Conservation (phyloP, 2,888 invertebrate species). For the Tortrix viridana region DNA sequence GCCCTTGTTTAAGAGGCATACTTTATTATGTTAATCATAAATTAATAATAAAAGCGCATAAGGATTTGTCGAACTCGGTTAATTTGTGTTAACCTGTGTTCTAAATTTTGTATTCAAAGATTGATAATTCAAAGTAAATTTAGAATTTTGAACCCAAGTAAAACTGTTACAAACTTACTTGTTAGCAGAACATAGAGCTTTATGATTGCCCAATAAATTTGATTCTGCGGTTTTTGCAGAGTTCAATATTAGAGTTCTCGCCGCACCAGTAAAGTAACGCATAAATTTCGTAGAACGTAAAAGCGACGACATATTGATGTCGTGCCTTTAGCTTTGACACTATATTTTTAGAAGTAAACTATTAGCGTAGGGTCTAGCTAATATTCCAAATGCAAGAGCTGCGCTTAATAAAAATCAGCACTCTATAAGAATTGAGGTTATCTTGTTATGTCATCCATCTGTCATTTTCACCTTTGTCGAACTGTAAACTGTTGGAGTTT, state of each 20-base stretch:
- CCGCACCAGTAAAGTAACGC: conserved; percentile 89
- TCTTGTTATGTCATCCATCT: conserved; percentile 62
- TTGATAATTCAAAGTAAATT: too few relatives aligned
- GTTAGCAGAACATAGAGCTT: conserved; percentile 65
- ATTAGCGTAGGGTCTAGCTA: conserved; percentile 1
- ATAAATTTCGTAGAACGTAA: conserved; percentile 90
- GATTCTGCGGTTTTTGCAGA: conserved; percentile 87
- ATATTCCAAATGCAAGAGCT: conserved; percentile 1
- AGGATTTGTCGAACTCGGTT: too few relatives aligned
- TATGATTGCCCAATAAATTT: conserved; percentile 76
- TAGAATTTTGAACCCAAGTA: too few relatives aligned
- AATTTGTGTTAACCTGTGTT: not conserved
- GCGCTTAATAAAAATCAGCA: conserved; percentile 18
- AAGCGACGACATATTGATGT: conserved; percentile 85
- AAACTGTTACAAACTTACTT: conserved; percentile 58
- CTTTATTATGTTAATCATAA: too few relatives aligned
- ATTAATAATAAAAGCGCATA: too few relatives aligned
- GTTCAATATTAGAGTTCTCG: conserved; percentile 87
- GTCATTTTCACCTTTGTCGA: conserved; percentile 11
- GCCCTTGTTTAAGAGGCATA: too few relatives aligned
- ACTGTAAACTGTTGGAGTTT: conserved; percentile 10
- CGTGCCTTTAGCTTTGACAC: conserved; percentile 38
- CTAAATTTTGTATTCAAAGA: not conserved
- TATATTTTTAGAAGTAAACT: conserved; percentile 23
- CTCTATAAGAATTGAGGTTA: conserved; percentile 59